These are phyloP conservation scores for Harpalus rubripes DNA, from an alignment of 2,888 invertebrate species.

Conservation along the genomic window DNA sequence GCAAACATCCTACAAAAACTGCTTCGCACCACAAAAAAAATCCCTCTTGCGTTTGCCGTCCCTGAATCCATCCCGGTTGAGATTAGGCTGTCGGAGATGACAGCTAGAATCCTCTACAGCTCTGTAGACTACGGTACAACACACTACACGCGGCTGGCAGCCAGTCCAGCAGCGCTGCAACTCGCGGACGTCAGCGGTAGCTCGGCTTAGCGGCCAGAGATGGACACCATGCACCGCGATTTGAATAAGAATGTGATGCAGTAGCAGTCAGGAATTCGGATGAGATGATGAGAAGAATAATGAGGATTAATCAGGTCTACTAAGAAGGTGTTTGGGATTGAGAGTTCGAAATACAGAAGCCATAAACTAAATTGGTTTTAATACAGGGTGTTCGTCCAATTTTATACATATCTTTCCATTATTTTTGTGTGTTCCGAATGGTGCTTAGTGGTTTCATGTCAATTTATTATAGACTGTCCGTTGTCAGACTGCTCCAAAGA, in stretches of 20 bases:
- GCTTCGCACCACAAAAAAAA: not conserved
- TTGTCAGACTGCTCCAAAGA: no score
- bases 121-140: not conserved
- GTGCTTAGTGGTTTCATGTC: no score
- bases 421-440: no score
- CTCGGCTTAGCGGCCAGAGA: constrained; percentile 6
- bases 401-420: no score
- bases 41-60: not conserved
- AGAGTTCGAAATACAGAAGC: not conserved
- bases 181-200: constrained; percentile 4
- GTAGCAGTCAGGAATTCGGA: not conserved
- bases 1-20: not conserved
- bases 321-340: not conserved
- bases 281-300: not conserved
- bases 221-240: not conserved
- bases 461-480: no score
- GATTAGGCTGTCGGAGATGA: constrained; percentile 73
- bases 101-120: constrained; percentile 57
- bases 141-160: not conserved
- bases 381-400: no score
- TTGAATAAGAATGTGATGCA: constrained; percentile 13
- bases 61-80: constrained; percentile 61
- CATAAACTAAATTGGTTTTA: not conserved
- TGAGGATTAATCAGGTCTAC: not conserved
- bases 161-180: no score